These are phyloP conservation scores for Magallana ariakensis DNA, from an alignment of 1,140 invertebrate genomes.

Conservation along the genomic window DNA sequence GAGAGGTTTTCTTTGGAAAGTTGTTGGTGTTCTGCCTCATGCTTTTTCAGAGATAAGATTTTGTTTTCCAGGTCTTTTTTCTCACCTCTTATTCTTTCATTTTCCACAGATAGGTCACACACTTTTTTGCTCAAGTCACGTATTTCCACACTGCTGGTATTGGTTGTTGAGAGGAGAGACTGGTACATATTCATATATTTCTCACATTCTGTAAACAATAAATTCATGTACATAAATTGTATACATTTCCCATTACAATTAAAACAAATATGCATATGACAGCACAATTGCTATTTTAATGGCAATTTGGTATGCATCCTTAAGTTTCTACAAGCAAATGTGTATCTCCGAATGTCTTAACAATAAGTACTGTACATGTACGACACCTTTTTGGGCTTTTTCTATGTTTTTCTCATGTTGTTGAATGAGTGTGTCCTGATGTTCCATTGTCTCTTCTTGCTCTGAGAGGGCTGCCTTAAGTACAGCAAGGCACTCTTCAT, in stretches of 20 bases:
- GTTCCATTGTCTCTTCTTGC: constrained; percentile 67
- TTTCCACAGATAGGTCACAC: constrained; percentile 18
- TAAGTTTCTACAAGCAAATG: neutral
- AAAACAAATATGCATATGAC: no score
- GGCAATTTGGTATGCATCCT: no score
- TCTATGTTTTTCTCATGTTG: constrained; percentile 63
- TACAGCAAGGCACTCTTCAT: constrained; percentile 57
- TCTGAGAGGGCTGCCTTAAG: constrained; percentile 62
- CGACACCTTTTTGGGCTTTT: constrained; percentile 54
- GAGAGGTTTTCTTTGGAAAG: neutral
- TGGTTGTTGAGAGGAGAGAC: constrained; percentile 18
- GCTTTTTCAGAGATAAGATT: neutral
- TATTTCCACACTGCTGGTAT: neutral
- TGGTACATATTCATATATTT: constrained; percentile 33
- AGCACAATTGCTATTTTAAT: no score
- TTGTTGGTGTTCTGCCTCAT: constrained; percentile 2
- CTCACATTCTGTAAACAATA: constrained; percentile 24
- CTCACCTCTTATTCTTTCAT: neutral
- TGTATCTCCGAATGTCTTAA: neutral
- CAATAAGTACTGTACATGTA: neutral
- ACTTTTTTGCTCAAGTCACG: constrained; percentile 14
- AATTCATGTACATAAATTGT: neutral
- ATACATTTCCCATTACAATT: no score
- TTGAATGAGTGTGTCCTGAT: constrained; percentile 64
- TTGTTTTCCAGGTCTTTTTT: constrained; percentile 9